These are phyloP conservation scores for Callocephalon fimbriatum DNA, from an alignment of 2,113 vertebrate species.

Conservation along the genomic window DNA sequence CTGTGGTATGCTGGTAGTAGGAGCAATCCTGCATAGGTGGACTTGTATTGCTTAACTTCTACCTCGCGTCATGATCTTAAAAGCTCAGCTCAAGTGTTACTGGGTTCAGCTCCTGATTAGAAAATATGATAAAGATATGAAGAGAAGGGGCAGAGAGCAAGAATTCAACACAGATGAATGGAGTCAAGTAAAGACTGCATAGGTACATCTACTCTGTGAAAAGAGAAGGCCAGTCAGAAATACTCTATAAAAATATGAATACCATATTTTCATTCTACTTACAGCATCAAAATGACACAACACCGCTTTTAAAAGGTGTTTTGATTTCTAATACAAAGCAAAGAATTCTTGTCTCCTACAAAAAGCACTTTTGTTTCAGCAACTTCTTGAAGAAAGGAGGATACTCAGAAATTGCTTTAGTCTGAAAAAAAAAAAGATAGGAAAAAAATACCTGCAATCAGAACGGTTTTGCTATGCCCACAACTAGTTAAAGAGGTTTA, in stretches of 20 bases:
- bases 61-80: neutral
- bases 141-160: neutral
- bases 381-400: neutral
- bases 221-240: neutral
- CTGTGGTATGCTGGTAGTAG: fast-evolving
- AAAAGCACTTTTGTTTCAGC: neutral
- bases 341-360: neutral
- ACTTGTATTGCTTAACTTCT: neutral
- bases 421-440: neutral
- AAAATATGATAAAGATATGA: neutral
- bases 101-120: neutral
- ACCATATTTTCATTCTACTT: neutral
- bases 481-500: neutral
- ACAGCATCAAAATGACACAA: neutral
- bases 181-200: neutral
- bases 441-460: neutral
- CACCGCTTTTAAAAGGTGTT: neutral
- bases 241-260: neutral
- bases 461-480: neutral
- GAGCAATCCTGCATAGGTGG: neutral
- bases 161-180: neutral
- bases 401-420: neutral
- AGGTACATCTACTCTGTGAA: neutral
- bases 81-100: neutral
- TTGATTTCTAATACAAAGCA: neutral